Conservation (phyloP, 2,797 vertebrate species). For the Takifugu rubripes region DNA sequence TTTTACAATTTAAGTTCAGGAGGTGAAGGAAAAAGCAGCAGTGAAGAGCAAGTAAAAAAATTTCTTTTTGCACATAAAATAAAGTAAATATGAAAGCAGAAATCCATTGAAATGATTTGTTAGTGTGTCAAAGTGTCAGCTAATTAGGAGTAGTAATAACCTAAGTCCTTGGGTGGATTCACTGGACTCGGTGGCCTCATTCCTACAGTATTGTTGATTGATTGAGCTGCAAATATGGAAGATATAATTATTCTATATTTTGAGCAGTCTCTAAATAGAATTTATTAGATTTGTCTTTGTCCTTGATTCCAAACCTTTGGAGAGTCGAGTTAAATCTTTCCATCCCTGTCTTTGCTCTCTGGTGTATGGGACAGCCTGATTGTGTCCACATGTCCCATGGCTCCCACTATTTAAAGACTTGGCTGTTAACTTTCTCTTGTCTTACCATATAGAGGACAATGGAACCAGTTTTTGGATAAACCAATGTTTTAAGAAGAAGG, state of each 20-base stretch:
- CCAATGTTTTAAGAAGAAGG: no score
- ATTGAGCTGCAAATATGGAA: constrained; percentile 74
- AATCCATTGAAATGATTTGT: constrained; percentile 49
- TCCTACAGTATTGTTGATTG: constrained; percentile 73
- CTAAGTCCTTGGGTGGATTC: constrained; percentile 61
- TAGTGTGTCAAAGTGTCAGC: constrained; percentile 27
- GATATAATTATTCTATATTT: constrained; percentile 78
- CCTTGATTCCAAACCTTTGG: constrained; percentile 71
- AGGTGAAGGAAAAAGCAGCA: constrained; percentile 36
- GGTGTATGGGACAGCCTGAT: constrained; percentile 74
- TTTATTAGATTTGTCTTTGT: constrained; percentile 77
- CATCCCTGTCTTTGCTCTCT: constrained; percentile 57
- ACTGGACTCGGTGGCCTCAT: constrained; percentile 68
- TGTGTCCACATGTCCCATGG: constrained; percentile 73
- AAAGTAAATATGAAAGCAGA: constrained; percentile 30
- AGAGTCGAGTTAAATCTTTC: constrained; percentile 62
- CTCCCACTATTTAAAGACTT: constrained; percentile 73
- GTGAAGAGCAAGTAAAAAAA: not conserved
- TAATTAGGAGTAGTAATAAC: constrained; percentile 73
- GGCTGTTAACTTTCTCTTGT: constrained; percentile 67
- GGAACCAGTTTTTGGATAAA: not conserved
- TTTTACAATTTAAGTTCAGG: constrained; percentile 23
- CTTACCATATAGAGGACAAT: constrained; percentile 59
- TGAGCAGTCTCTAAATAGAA: constrained; percentile 75
- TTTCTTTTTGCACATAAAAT: constrained; percentile 31